Percentiles rank a stretch among this genome's conserved stretches.
These are phyloP conservation scores for Tylochromis polylepis DNA, from an alignment of 2,113 vertebrate genomes.

Conservation along the genomic window DNA sequence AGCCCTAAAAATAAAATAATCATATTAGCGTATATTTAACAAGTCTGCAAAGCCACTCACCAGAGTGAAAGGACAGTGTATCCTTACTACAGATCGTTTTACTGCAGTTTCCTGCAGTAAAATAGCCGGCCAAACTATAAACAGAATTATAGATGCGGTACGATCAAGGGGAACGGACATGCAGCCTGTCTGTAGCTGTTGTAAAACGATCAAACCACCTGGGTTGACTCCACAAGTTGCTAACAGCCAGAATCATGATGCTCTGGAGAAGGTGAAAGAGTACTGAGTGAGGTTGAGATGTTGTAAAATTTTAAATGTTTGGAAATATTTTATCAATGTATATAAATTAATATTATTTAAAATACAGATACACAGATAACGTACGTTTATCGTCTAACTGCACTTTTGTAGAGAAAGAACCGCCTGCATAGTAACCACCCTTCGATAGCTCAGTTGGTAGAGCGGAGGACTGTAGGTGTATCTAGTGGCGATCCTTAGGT, in stretches of 20 bases:
- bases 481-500: neutral
- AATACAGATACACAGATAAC: too few species aligned
- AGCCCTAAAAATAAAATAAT: too few species aligned
- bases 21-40: too few species aligned
- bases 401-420: neutral
- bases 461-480: slow-evolving; percentile 87
- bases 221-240: neutral
- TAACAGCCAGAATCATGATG: neutral
- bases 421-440: too few species aligned
- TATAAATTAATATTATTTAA: too few species aligned
- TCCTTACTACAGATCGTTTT: neutral
- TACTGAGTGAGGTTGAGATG: neutral
- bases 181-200: neutral
- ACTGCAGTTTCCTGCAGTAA: neutral
- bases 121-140: neutral
- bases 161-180: neutral
- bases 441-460: slow-evolving; percentile 89
- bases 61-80: too few species aligned
- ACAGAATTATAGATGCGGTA: neutral
- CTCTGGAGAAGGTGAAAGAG: neutral
- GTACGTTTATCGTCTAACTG: neutral
- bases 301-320: neutral
- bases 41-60: too few species aligned
- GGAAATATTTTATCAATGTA: neutral
- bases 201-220: neutral